These are phyloP conservation scores for Entomyzon cyanotis DNA, from an alignment of 2,113 vertebrate species.

Conservation along the genomic window DNA sequence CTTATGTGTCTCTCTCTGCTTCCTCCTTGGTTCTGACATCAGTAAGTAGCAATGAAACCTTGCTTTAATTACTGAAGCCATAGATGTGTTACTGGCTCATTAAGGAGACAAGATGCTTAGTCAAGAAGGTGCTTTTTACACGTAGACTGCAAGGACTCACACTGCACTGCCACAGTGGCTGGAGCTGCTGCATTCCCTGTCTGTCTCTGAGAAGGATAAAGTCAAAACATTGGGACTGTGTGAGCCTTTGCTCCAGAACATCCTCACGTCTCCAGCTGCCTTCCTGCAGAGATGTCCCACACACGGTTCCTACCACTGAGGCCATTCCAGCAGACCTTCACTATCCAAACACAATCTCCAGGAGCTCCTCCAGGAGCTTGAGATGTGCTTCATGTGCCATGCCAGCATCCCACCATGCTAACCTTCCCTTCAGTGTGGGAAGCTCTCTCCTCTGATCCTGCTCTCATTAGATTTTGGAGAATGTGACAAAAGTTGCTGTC, in stretches of 20 bases:
- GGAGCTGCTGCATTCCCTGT: neutral
- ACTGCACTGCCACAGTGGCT: neutral
- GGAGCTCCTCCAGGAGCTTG: neutral
- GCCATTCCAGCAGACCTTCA: neutral
- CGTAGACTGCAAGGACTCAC: neutral
- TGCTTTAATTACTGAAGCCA: neutral
- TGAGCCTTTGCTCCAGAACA: fast-evolving
- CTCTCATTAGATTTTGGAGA: neutral
- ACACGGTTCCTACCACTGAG: fast-evolving
- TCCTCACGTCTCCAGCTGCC: neutral
- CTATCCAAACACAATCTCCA: neutral
- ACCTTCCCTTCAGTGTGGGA: neutral
- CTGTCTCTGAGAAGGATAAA: neutral
- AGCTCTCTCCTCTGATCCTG: neutral
- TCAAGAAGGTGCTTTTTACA: neutral
- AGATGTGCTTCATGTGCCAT: fast-evolving
- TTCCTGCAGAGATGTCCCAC: neutral
- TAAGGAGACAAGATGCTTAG: neutral
- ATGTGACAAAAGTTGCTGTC: fast-evolving
- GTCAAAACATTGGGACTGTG: neutral
- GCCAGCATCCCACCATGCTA: fast-evolving
- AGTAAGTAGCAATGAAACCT: neutral
- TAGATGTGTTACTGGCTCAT: neutral
- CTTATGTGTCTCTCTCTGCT: neutral
- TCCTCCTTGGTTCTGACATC: neutral